Evolutionary conservation across 2,797 vertebrate species (phyloP).

Genomic region (Peromyscus attwateri): DNA sequence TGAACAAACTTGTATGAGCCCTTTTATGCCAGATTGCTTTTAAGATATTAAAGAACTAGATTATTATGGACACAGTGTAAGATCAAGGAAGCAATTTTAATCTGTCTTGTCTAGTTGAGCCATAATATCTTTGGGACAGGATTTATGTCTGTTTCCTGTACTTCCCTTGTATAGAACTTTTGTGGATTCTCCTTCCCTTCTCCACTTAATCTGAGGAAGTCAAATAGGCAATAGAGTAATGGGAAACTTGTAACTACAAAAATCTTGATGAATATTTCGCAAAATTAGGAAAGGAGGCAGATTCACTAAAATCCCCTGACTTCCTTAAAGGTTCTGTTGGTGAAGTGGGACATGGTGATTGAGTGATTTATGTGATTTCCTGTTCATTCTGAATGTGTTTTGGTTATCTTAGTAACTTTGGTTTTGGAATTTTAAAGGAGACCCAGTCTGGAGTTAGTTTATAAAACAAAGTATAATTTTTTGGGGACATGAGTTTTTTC

Average conservation of each 20-base stretch:
- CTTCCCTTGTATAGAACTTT: not conserved
- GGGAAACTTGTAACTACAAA: not conserved
- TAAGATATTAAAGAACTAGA: constrained; percentile 31
- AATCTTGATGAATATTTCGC: not conserved
- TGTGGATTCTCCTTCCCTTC: not conserved
- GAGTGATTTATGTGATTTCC: not conserved
- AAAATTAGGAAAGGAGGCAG: not conserved
- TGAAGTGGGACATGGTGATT: not conserved
- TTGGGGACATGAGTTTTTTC: not conserved
- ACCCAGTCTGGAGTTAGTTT: not conserved
- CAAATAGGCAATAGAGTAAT: not conserved
- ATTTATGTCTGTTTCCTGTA: not conserved
- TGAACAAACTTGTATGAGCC: not conserved
- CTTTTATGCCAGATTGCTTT: not conserved
- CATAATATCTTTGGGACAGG: not conserved
- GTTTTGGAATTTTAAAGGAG: not conserved
- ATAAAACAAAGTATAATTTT: constrained; percentile 36
- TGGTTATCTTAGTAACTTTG: not conserved
- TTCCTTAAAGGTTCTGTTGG: not conserved
- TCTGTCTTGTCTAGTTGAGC: constrained; percentile 7
- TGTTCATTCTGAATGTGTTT: constrained; percentile 1
- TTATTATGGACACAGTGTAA: not conserved
- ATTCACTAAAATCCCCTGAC: not conserved
- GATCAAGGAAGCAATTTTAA: not conserved
- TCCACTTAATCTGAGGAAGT: not conserved